Base-by-base conservation (phyloP, 2,113 vertebrate genomes). In the Ochotona curzoniae region DNA sequence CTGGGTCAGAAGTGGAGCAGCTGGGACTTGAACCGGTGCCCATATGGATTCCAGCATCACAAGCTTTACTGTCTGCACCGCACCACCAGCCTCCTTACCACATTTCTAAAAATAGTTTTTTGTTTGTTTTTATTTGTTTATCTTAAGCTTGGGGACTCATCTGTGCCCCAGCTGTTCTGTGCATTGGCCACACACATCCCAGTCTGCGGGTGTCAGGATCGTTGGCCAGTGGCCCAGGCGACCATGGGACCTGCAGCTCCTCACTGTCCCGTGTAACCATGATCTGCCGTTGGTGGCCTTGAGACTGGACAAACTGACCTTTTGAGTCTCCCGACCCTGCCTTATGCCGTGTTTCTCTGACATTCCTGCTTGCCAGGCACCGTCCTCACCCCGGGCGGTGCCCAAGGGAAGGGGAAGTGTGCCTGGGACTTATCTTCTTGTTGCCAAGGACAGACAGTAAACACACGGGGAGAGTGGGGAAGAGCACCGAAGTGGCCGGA, bases 361-460 rank as follows among this genome's bases (percentile, higher is more conserved):
- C 17, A 5, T 54, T 30, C 28, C 60, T 14, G 1, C 9, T 10
- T 69, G 60, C 12, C 10, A 1, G 79, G 28, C 12, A 11, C 20
- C 32, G 38, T 30, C 44, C 18, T 15, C 0, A 3, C 2, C 26
- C 30, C 1, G 0, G 70, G 32, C 18, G 32, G 28, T 0, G 2
- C 66, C 32, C 0, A 23, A 30, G 18, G 74, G 83, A 38, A 25
- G 12, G 5, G 21, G 30, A 25, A 3, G 57, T 30, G 6, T 20
- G 9, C 49, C 80, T 7, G 17, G 9, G 54, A 17, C 7, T 21
- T 47, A 15, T 38, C 25, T 0, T 17, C 26, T 63, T 21, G 8
- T 9, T 57, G 20, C 47, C 13, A 2, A 44, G 47, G 32, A 60
- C 13, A 14, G 26, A 44, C 11, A 5, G 21, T 25, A 28, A 30